These are phyloP conservation scores for Malurus splendens DNA, from an alignment of 2,797 vertebrate species.

Conservation along the genomic window DNA sequence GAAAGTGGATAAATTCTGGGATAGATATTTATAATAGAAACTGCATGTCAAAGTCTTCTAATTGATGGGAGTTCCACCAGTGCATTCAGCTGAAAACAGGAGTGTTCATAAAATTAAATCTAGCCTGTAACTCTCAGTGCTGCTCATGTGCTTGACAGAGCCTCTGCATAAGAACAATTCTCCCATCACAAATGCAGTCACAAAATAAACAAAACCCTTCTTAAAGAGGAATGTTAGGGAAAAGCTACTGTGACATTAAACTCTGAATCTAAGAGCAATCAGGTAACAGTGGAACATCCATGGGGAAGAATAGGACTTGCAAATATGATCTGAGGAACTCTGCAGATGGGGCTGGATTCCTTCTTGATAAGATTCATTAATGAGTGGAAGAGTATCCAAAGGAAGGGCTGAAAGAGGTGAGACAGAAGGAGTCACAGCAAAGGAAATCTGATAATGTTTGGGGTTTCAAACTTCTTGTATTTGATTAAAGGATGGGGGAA, in stretches of 20 bases:
- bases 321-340: neutral
- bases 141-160: neutral
- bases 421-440: neutral
- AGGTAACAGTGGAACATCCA: neutral
- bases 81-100: neutral
- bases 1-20: neutral
- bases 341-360: neutral
- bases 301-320: neutral
- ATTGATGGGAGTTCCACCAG: neutral
- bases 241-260: neutral
- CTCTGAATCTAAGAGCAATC: neutral
- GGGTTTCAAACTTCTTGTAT: neutral
- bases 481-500: neutral
- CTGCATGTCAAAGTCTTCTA: neutral
- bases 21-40: neutral
- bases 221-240: rapidly evolving
- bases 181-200: neutral
- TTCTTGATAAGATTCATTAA: neutral
- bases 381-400: neutral
- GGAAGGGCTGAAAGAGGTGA: neutral
- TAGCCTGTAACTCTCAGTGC: neutral
- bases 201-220: neutral
- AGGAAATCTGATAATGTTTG: neutral
- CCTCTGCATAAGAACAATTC: neutral
- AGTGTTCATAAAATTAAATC: neutral